Evolutionary conservation across 2,113 vertebrate genomes (phyloP).

Genomic region (Planiliza haematocheilus): DNA sequence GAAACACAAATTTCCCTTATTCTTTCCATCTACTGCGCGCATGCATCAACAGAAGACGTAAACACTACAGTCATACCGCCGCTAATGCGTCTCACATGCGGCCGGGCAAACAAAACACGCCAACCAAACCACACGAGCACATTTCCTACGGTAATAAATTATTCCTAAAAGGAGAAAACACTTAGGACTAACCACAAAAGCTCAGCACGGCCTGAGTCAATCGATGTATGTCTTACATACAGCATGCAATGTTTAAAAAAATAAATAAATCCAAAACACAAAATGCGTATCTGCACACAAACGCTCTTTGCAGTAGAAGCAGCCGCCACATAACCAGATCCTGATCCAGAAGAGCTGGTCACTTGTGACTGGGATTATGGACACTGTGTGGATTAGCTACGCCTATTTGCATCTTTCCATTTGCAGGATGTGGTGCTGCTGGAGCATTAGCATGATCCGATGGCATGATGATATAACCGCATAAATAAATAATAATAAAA

Average conservation of each 20-base stretch:
- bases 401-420: slow-evolving; percentile 59
- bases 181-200: neutral
- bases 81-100: slow-evolving; percentile 51
- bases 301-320: slow-evolving; percentile 1
- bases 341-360: slow-evolving; percentile 41
- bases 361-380: slow-evolving; percentile 62
- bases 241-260: neutral
- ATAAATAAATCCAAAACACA: neutral
- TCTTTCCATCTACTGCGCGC: slow-evolving; percentile 25
- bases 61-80: slow-evolving; percentile 27
- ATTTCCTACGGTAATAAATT: slow-evolving; percentile 32
- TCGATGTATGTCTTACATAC: neutral
- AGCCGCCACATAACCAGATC: slow-evolving; percentile 14
- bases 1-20: slow-evolving; percentile 45
- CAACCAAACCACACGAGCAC: slow-evolving; percentile 12
- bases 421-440: slow-evolving; percentile 37
- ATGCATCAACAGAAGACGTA: slow-evolving; percentile 29
- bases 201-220: slow-evolving; percentile 2
- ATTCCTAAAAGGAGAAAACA: slow-evolving; percentile 33
- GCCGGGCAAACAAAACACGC: slow-evolving; percentile 20
- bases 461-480: slow-evolving; percentile 33
- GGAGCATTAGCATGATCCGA: slow-evolving; percentile 61
- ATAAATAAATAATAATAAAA: slow-evolving; percentile 27
- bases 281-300: neutral
- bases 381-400: slow-evolving; percentile 64